Conservation (phyloP, 2,797 vertebrate species). For the Craterocephalus amniculus region DNA sequence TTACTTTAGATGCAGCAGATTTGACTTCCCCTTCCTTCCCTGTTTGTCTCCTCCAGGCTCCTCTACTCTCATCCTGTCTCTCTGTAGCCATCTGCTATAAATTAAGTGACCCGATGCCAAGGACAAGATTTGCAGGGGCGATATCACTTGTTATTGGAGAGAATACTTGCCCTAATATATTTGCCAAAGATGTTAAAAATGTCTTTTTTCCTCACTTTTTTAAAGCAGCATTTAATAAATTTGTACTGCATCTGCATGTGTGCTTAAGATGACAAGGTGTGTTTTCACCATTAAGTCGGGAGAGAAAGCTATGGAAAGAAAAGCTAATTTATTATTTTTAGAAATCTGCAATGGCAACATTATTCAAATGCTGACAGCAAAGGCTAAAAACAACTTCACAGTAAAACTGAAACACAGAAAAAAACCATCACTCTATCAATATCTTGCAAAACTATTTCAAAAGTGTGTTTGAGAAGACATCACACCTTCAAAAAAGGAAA, state of each 20-base stretch:
- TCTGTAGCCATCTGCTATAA: slow-evolving; percentile 62
- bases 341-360: slow-evolving; percentile 20
- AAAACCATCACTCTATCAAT: slow-evolving; percentile 33
- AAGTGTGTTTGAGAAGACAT: slow-evolving; percentile 21
- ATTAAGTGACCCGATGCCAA: slow-evolving; percentile 60
- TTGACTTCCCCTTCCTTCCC: slow-evolving; percentile 40
- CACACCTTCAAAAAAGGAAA: slow-evolving; percentile 28
- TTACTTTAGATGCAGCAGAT: slow-evolving; percentile 47
- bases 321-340: slow-evolving; percentile 37
- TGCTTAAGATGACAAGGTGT: not conserved
- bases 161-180: slow-evolving; percentile 6
- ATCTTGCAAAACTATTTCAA: slow-evolving; percentile 26
- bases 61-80: slow-evolving; percentile 45
- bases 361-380: slow-evolving; percentile 34
- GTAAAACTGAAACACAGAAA: slow-evolving; percentile 20
- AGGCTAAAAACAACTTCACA: not conserved
- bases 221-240: slow-evolving; percentile 16
- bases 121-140: slow-evolving; percentile 52
- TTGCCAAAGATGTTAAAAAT: not conserved
- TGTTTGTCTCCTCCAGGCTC: slow-evolving; percentile 39
- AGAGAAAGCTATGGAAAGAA: slow-evolving; percentile 19
- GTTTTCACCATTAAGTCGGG: slow-evolving; percentile 29
- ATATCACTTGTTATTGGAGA: slow-evolving; percentile 34
- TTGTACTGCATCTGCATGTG: slow-evolving; percentile 1
- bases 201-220: slow-evolving; percentile 3